Evolutionary conservation across 2,888 invertebrate genomes (phyloP), one percentile per base, ranked within the genome.

Genomic region (Lasioglossum leucozonium): DNA sequence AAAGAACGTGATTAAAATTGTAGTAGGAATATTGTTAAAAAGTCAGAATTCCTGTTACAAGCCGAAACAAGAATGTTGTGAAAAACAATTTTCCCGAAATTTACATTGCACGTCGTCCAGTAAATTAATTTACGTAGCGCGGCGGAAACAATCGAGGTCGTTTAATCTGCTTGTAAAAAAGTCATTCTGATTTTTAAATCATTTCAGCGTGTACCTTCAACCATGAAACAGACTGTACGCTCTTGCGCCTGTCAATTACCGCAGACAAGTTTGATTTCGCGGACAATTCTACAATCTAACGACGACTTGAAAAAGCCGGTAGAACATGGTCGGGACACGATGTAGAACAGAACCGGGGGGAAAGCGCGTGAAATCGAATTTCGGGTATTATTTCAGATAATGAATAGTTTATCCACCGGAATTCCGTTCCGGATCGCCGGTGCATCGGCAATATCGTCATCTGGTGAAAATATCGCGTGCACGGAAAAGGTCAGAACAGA

Each of bases 371-470:
- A 37, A 67, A 67, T 67, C 67, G 67, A 10, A 34, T 34, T 34
- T 67, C 67, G 22, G 34, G 37, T 67, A 37, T 67, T 34, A 67
- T 67, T 37, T 67, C 67, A 34, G 67, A 34, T 34, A 67, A 67
- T 34, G 67, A 34, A 67, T 37, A 37, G 34, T 34, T 67, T 37
- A 67, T 37, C 34, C 22, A 8, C 11, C 4, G 67, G 30, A 62
- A 62, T 30, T 62, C 30, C 62, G 62, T 55, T 55, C 4, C 5
- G 62, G 26, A 30, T 62, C 62, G 18, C 6, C 30, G 62, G 2
- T 6, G 62, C 62, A 18, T 62, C 62, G 62, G 30, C 30, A 62
- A 30, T 30, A 62, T 62, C 62, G 30, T 30, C 62, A 62, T 18
- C 62, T 18, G 62, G 62, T 18, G 62, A 62, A 62, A 62, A 62